Base-by-base conservation (phyloP, 1,140 invertebrate genomes). In the Arion vulgaris region DNA sequence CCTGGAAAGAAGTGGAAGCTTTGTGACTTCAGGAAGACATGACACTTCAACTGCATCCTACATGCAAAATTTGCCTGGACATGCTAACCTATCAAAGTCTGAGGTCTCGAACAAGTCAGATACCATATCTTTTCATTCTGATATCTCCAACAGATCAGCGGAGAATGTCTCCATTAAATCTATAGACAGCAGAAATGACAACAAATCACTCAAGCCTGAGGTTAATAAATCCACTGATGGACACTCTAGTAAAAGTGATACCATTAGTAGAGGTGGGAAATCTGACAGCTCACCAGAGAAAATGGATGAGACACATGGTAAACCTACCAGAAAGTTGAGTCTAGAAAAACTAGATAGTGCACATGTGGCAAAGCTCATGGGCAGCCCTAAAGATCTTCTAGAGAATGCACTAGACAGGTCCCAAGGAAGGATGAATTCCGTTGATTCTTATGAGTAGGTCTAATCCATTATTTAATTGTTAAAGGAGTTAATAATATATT, bases 1-100 rank as follows among this genome's bases (percentile, higher is more conserved):
- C 45, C 45, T 69, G 41, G 80, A 82, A 62, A 57, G 53, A 53
- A 84, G 80, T 32, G 69, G 53, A 23, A 75, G 73, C 32, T 80
- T 79, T 38, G 34, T 41, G 9, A 39, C 69, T 36, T 4, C 69
- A 53, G 71, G 41, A 38, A 62, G 7, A 53, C 0, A 32, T 36
- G 68, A 72, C 66, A 11, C 38, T 1, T 53, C 41, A 15, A 49
- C 5, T 2, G 38, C 39, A 49, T 71, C 17, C 0, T 32, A 45
- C 23, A 28, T 36, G 15, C 78, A 80, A 7, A 69, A 79, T 26
- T 38, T 36, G 2, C 74, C 41, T 1, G 74, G 23, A 7, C 74
- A 49, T 45, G 51, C 32, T 36, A 53, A 53, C 23, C 5, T 36
- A 7, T 45, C 38, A 17, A 76, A 76, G 23, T 68, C 78, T 36